Evolutionary conservation across 2,113 vertebrate genomes (phyloP).

Genomic region (Bos javanicus): DNA sequence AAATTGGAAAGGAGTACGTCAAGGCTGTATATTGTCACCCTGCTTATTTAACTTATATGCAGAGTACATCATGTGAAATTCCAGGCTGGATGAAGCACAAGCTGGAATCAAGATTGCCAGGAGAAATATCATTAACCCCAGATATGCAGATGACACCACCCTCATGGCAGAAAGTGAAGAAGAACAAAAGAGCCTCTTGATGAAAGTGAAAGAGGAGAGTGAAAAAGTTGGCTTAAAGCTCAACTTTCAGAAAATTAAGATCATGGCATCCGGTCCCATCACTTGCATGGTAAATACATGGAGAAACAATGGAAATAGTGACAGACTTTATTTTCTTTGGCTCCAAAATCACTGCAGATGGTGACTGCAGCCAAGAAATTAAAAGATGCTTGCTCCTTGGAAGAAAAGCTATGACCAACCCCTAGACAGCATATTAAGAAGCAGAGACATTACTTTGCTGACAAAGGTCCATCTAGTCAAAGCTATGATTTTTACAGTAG

Average conservation of each 20-base stretch:
- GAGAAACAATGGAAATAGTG: not conserved
- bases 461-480: fast-evolving
- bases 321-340: not conserved
- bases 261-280: not conserved
- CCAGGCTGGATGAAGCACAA: not conserved
- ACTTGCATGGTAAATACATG: not conserved
- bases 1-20: not conserved
- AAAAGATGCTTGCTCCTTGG: not conserved
- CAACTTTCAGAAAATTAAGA: not conserved
- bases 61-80: not conserved
- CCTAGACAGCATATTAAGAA: not conserved
- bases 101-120: not conserved
- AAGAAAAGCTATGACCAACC: not conserved
- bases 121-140: not conserved
- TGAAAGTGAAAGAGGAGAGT: not conserved
- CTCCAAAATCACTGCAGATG: not conserved
- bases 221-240: not conserved
- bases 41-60: not conserved
- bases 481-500: not conserved
- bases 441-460: not conserved
- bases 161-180: not conserved
- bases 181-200: not conserved
- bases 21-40: not conserved
- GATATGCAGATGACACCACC: not conserved
- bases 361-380: not conserved